Percentiles rank a stretch among this genome's conserved stretches.
Conservation (phyloP, 2,888 invertebrate species). For the Drepanosiphum platanoidis region DNA sequence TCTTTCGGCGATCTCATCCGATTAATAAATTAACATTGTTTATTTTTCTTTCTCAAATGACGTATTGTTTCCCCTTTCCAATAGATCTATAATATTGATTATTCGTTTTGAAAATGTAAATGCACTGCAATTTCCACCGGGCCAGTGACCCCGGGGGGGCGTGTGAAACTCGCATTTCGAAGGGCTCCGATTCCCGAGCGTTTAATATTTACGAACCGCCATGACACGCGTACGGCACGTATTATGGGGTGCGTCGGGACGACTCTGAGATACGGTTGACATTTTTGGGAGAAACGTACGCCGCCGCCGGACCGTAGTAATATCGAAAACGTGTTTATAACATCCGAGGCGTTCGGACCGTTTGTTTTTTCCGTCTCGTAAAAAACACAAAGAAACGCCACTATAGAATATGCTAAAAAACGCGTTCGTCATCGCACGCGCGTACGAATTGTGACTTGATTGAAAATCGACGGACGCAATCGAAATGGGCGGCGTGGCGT, state of each 20-base stretch:
- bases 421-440: background rate
- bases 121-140: background rate
- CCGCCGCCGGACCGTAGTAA: too few relatives aligned
- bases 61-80: too few relatives aligned
- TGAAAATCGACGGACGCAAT: background rate
- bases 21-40: too few relatives aligned
- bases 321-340: background rate
- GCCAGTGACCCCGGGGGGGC: conserved; percentile 48
- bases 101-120: conserved; percentile 1
- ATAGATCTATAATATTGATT: too few relatives aligned
- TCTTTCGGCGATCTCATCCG: too few relatives aligned
- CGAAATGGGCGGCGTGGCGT: background rate
- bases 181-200: conserved; percentile 23
- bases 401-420: too few relatives aligned
- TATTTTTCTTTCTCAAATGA: too few relatives aligned
- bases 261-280: conserved; percentile 46
- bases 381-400: background rate
- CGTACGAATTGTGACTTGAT: background rate
- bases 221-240: conserved; percentile 29
- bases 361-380: background rate
- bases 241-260: background rate
- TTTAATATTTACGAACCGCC: conserved; percentile 55
- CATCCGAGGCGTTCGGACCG: background rate
- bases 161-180: conserved; percentile 50
- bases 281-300: conserved; percentile 14